Base-by-base conservation (phyloP, 2,113 vertebrate genomes). In the mouse (Mus musculus) region DNA sequence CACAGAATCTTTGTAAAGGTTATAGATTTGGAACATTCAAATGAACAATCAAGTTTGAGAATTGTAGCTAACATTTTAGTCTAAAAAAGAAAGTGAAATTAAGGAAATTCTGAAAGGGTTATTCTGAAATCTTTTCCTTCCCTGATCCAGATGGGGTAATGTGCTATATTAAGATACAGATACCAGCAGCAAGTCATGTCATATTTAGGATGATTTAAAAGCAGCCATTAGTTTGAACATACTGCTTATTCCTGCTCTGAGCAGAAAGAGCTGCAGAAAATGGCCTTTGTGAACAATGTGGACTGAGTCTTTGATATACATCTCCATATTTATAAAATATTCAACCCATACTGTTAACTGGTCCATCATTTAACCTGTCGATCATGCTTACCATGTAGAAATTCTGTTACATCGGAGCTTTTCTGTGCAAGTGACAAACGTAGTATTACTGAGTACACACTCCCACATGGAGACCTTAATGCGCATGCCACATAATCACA, bases 261-360 rank as follows among this genome's bases (percentile, higher is more conserved):
- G 22, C 26, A 78, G 73, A 65, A 77, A 78, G 7, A 59, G 39
- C 72, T 5, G 67, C 19, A 33, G 67, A 78, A 77, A 39, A 71
- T 33, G 67, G 89, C 46, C 17, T 72, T 30, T 89, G 56, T 72
- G 59, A 87, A 76, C 39, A 77, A 61, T 42, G 14, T 54, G 14
- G 7, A 54, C 7, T 85, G 72, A 22, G 75, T 56, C 61, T 94
- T 95, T 84, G n/a, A 49, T 82, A 87, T 42, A 16, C 5, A 26
- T 88, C 56, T 12, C 6, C 91, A 94, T 91, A 33, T 52, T 89
- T 17, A 22, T 82, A 85, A 93, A 91, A 94, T 82, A 61, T 86
- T 97, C 39, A 91, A 54, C 24, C 22, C 39, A 52, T 0, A 2
- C 39, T 9, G 4, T 59, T 93, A 77, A 65, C 28, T 26, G 67